A percentile compares a stretch with the other conserved stretches of the same genome.
Conservation (phyloP, 2,113 vertebrate genomes). For the Antechinus flavipes region DNA sequence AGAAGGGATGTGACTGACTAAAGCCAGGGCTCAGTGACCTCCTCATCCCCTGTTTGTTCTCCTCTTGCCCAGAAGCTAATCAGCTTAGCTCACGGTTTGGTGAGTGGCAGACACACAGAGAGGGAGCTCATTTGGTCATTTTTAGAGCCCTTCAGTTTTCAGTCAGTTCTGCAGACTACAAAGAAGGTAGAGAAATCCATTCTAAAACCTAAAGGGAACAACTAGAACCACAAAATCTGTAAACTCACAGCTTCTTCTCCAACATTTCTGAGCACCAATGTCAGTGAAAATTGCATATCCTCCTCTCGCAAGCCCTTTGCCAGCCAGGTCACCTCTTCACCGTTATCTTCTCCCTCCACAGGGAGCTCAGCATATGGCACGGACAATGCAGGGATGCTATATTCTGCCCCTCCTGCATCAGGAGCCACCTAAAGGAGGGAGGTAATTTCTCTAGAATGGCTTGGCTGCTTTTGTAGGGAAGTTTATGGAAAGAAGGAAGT, state of each 20-base stretch:
- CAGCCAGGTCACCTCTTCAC: background rate
- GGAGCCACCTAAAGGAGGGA: background rate
- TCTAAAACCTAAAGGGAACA: background rate
- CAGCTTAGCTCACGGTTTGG: constrained; percentile 13
- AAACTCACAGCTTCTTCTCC: background rate
- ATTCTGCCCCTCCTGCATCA: constrained; percentile 42
- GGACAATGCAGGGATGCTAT: background rate
- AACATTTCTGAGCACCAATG: constrained; percentile 12
- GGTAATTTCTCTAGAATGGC: constrained; percentile 27
- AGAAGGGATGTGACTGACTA: background rate
- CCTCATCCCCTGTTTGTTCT: constrained; percentile 1
- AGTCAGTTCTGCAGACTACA: background rate
- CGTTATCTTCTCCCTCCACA: constrained; percentile 46
- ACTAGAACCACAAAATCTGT: background rate
- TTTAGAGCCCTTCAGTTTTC: background rate
- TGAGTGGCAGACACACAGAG: background rate
- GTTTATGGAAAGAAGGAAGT: background rate
- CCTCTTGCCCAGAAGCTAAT: constrained; percentile 34
- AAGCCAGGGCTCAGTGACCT: constrained; percentile 19
- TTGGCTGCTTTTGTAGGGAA: constrained; percentile 25
- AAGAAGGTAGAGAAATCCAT: background rate
- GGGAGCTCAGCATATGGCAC: background rate
- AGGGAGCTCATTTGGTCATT: background rate
- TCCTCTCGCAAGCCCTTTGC: constrained; percentile 32
- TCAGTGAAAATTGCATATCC: background rate